Evolutionary conservation across 2,113 vertebrate genomes (phyloP).

Genomic region (Pedionomus torquatus): DNA sequence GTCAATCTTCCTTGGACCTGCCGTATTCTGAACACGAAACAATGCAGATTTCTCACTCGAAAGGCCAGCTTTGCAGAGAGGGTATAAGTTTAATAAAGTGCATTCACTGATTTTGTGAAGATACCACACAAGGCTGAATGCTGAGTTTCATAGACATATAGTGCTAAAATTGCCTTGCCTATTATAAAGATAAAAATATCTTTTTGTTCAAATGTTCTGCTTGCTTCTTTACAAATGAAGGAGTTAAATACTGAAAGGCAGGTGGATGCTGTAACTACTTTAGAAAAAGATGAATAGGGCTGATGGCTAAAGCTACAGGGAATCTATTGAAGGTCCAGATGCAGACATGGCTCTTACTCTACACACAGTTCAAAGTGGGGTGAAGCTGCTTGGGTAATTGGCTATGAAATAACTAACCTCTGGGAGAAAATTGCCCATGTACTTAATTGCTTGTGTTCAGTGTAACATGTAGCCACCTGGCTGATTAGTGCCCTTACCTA

Average conservation of each 20-base stretch:
- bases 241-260: constrained; percentile 83
- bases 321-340: constrained; percentile 84
- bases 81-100: constrained; percentile 46
- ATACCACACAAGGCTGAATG: constrained; percentile 69
- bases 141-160: constrained; percentile 60
- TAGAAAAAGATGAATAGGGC: constrained; percentile 82
- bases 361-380: constrained; percentile 81
- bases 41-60: neutral
- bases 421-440: constrained; percentile 79
- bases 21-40: neutral
- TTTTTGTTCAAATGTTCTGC: constrained; percentile 79
- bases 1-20: neutral
- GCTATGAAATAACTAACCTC: constrained; percentile 85
- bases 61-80: constrained; percentile 44
- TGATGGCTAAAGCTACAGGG: constrained; percentile 82
- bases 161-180: constrained; percentile 77
- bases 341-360: constrained; percentile 78
- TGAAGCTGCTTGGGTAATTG: constrained; percentile 82
- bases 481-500: constrained; percentile 80
- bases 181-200: constrained; percentile 81
- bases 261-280: constrained; percentile 80
- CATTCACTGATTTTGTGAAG: constrained; percentile 73
- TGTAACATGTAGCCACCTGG: constrained; percentile 79
- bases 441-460: constrained; percentile 76
- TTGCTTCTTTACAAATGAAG: constrained; percentile 81